These are phyloP conservation scores for Chrysolina haemoptera DNA, from an alignment of 2,888 invertebrate genomes.

Conservation along the genomic window DNA sequence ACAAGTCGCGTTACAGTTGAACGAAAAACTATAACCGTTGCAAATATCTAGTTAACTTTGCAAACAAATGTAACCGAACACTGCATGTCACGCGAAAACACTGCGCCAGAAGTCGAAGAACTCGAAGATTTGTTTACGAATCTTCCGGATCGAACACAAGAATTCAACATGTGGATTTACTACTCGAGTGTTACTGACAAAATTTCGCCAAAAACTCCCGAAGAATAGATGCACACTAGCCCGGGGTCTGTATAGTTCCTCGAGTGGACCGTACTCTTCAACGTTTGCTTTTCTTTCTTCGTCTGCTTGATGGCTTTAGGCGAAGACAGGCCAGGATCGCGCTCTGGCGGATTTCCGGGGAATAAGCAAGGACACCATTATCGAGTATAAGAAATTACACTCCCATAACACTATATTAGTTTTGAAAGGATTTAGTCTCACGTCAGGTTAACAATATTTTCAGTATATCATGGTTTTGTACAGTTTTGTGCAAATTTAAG, in stretches of 20 bases:
- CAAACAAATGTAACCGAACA: conserved; percentile 5
- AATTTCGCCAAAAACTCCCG: conserved; percentile 5
- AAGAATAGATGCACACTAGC: background rate
- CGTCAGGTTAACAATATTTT: too few relatives aligned
- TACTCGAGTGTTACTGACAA: background rate
- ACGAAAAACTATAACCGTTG: conserved; percentile 12
- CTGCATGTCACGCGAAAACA: conserved; percentile 12
- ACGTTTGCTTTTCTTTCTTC: conserved; percentile 18
- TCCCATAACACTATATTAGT: too few relatives aligned
- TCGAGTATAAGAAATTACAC: too few relatives aligned
- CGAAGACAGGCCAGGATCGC: conserved; percentile 8
- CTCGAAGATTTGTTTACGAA: background rate
- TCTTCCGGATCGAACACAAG: background rate
- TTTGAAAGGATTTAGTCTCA: too few relatives aligned
- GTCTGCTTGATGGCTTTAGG: conserved; percentile 18
- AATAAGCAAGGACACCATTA: too few relatives aligned
- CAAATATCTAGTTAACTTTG: conserved; percentile 11
- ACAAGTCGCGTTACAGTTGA: background rate
- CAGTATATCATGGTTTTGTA: too few relatives aligned
- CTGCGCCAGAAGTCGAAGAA: background rate
- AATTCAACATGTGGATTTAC: background rate
- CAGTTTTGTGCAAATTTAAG: too few relatives aligned
- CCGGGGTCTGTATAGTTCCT: conserved; percentile 7
- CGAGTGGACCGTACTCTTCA: conserved; percentile 19
- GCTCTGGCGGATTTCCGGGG: background rate